These are phyloP conservation scores for Cnemophilus loriae DNA, from an alignment of 2,113 vertebrate genomes.

Conservation along the genomic window DNA sequence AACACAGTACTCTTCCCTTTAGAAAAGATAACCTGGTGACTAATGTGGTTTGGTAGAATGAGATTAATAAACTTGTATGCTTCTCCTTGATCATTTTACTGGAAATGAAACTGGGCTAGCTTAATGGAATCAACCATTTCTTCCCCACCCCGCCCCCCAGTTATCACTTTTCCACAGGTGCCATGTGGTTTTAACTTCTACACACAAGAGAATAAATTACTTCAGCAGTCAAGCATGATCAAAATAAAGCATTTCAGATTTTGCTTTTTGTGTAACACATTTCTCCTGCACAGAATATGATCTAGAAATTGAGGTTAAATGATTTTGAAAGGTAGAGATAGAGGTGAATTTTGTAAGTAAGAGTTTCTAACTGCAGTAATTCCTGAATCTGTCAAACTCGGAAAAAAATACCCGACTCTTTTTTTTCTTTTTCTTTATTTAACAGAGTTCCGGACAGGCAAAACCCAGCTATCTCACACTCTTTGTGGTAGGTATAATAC, in stretches of 20 bases:
- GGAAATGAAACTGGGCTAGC: not conserved
- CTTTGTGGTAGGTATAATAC: conserved; percentile 85
- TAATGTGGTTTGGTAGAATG: not conserved
- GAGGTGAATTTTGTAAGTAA: not conserved
- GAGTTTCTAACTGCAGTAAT: conserved; percentile 20
- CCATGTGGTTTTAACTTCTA: not conserved
- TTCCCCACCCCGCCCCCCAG: rapidly evolving
- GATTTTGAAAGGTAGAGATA: not conserved
- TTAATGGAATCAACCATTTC: not conserved
- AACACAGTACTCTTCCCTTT: not conserved
- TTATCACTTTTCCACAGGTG: not conserved
- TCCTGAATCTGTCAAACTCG: not conserved
- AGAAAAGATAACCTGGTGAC: not conserved
- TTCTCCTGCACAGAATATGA: not conserved
- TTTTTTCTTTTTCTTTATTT: not conserved
- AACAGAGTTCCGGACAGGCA: conserved; percentile 95
- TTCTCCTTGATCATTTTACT: not conserved
- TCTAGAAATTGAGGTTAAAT: not conserved
- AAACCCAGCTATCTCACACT: conserved; percentile 96
- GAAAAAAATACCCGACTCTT: not conserved
- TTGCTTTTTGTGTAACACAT: not conserved
- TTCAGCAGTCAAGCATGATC: not conserved
- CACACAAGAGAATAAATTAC: not conserved
- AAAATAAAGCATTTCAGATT: not conserved
- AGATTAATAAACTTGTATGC: not conserved